Evolutionary conservation across 2,888 invertebrate genomes (phyloP), one percentile per base, ranked within the genome.

Genomic region (Pollenia angustigena): DNA sequence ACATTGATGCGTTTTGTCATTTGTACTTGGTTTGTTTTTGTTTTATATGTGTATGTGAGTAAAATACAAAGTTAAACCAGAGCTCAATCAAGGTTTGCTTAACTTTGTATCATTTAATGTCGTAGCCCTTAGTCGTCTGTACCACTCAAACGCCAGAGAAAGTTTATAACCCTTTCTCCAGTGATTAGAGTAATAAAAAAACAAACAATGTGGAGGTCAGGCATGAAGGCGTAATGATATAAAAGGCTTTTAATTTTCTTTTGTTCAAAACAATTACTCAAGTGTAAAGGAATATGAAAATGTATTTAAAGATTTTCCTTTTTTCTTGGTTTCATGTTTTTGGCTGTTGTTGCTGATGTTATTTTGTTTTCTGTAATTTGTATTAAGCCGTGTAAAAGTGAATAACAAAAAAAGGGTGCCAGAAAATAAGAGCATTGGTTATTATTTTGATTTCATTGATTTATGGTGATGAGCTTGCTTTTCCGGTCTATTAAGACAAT

Each of bases 371-470:
- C 14, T 62, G 40, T 60, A 52, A 54, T 68, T 56, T 66, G 12
- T 75, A 68, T 40, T 46, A 23, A 52, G n/a, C n/a, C 40, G 7
- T 40, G 62, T 16, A 6, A 56, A 23, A 23, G 23, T 23, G 2
- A 23, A 16, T 3, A 42, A 18, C 16, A 16, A 52, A 23, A 11
- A 7, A 32, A 48, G 40, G 11, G 23, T n/a, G 54, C 6, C 32
- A 32, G 54, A 48, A 8, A 60, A 60, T 52, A 23, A n/a, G 32
- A 54, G 10, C 52, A 84, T 46, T 74, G 72, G 14, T 68, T 72
- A 78, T 78, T 40, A 78, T 81, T 88, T 82, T 82, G 84, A 68
- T 85, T 81, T 74, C 74, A 66, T 66, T 58, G 81, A 87, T 82
- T 87, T 68, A 56, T 81, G 72, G 10, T 81, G 78, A 78, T 83